Percentiles rank a stretch among this genome's conserved stretches.
Evolutionary conservation across 1,140 invertebrate species (phyloP).

Genomic region (Latrodectus geometricus): DNA sequence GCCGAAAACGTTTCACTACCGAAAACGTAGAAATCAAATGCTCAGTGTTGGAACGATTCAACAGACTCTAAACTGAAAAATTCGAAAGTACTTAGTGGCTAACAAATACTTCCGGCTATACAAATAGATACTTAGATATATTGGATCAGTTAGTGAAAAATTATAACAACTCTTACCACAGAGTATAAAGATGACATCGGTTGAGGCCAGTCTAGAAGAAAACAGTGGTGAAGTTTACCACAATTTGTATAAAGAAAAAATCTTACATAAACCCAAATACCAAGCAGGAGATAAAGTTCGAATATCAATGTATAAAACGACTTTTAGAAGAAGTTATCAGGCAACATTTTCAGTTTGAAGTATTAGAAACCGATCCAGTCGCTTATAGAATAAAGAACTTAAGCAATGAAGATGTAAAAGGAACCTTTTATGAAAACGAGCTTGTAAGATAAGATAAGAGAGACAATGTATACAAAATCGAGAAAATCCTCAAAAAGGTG

Average conservation of each 20-base stretch:
- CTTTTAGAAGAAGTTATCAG: slow-evolving; percentile 64
- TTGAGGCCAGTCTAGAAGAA: slow-evolving; percentile 48
- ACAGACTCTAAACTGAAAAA: slow-evolving; percentile 65
- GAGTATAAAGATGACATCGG: slow-evolving; percentile 64
- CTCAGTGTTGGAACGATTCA: slow-evolving; percentile 65
- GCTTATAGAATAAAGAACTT: slow-evolving; percentile 59
- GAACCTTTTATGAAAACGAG: slow-evolving; percentile 43
- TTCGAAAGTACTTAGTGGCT: slow-evolving; percentile 65
- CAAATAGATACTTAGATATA: slow-evolving; percentile 55
- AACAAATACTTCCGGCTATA: slow-evolving; percentile 63
- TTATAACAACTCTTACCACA: slow-evolving; percentile 65
- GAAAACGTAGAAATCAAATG: slow-evolving; percentile 66
- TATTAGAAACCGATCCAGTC: slow-evolving; percentile 41
- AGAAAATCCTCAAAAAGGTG: slow-evolving; percentile 15
- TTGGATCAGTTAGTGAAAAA: slow-evolving; percentile 63
- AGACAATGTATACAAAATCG: not conserved
- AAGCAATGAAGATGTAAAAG: slow-evolving; percentile 51
- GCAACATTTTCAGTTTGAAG: slow-evolving; percentile 63
- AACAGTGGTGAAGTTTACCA: slow-evolving; percentile 41
- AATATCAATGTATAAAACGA: slow-evolving; percentile 57
- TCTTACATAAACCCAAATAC: not conserved
- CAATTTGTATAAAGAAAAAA: not conserved
- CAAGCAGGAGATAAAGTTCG: slow-evolving; percentile 62
- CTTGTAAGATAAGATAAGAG: slow-evolving; percentile 32
- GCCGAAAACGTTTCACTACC: slow-evolving; percentile 49